These are phyloP conservation scores for Pheucticus melanocephalus DNA, from an alignment of 2,113 vertebrate genomes.

Conservation along the genomic window DNA sequence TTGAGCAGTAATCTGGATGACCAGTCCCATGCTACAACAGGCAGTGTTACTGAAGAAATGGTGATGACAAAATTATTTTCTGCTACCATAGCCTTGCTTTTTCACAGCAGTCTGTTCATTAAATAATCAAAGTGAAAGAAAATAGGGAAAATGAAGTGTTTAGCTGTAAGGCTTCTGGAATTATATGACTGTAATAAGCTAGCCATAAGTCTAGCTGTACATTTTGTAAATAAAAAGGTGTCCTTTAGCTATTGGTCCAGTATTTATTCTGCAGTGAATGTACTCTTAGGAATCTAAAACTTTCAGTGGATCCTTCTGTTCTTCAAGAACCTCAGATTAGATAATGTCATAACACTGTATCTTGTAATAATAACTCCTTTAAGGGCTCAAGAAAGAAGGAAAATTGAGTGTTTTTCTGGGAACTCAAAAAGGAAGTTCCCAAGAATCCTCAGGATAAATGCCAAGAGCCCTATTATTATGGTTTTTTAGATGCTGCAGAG, in stretches of 20 bases:
- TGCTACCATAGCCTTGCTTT: neutral
- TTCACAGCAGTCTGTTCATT: neutral
- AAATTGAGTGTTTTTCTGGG: neutral
- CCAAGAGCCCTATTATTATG: neutral
- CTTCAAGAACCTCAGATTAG: neutral
- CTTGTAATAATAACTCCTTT: neutral
- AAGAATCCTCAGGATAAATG: neutral
- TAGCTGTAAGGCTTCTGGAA: neutral
- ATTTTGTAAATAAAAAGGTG: neutral
- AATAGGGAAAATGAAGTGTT: neutral
- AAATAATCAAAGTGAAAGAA: neutral
- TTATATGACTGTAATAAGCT: neutral
- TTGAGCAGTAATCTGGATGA: neutral
- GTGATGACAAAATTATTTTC: neutral
- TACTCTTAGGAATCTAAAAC: neutral
- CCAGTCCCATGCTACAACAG: neutral
- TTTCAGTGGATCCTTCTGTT: neutral
- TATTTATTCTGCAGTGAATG: neutral
- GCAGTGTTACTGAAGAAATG: neutral
- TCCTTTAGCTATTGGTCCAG: neutral
- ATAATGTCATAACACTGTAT: neutral
- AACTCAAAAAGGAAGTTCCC: neutral
- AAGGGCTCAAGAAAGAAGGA: neutral
- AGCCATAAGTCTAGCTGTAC: neutral
- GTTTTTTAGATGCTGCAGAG: neutral